These are phyloP conservation scores for Taphrorychus bicolor DNA, from an alignment of 2,888 invertebrate genomes.

Conservation along the genomic window DNA sequence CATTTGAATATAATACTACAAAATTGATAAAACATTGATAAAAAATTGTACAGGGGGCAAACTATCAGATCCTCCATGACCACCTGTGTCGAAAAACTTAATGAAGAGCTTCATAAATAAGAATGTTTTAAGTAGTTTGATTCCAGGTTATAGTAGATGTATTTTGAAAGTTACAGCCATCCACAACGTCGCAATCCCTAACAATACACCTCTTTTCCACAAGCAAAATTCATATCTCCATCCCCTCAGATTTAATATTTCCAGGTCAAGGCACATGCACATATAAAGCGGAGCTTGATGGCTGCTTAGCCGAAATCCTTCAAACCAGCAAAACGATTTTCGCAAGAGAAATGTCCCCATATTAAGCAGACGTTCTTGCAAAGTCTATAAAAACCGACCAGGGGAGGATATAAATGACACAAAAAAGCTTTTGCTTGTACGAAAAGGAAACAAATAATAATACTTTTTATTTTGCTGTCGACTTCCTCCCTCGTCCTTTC, in stretches of 20 bases:
- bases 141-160: too few species aligned
- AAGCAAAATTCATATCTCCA: neutral
- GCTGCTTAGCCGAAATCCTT: neutral
- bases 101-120: too few species aligned
- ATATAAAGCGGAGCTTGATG: neutral
- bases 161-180: neutral
- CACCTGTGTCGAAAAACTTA: too few species aligned
- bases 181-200: neutral
- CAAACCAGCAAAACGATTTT: conserved; percentile 3
- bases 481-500: neutral
- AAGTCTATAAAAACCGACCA: conserved; percentile 32
- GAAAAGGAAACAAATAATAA: conserved; percentile 16
- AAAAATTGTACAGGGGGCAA: too few species aligned
- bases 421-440: conserved; percentile 32
- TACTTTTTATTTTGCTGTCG: conserved; percentile 15
- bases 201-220: neutral
- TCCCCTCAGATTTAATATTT: neutral
- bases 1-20: too few species aligned
- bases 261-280: neutral
- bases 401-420: conserved; percentile 29
- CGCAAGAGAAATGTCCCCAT: conserved; percentile 11
- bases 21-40: too few species aligned
- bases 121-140: too few species aligned
- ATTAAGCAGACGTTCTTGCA: conserved; percentile 27
- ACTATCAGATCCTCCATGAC: too few species aligned